phyloP scores from a whole-genome alignment of 2,888 invertebrate species.

The Dasysyrphus albostriatus region DNA sequence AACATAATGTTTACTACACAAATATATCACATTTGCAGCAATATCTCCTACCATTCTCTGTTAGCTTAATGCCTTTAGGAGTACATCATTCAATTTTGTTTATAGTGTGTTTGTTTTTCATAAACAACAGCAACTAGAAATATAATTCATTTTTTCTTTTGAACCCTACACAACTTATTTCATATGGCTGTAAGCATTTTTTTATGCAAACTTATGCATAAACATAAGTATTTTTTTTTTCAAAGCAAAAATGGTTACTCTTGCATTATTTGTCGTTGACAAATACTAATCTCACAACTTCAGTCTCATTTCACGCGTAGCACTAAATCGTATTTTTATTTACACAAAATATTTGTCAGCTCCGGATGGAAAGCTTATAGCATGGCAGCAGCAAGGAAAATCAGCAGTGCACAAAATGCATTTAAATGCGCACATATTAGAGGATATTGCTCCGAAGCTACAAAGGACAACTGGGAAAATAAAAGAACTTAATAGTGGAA shows the following conservation, averaged over 20 bases:
- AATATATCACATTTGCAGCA: background rate
- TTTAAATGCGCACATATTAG: conserved; percentile 58
- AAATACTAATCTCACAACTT: conserved; percentile 73
- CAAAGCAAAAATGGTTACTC: conserved; percentile 27
- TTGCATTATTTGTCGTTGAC: conserved; percentile 58
- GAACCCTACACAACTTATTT: conserved; percentile 28
- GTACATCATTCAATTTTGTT: conserved; percentile 1
- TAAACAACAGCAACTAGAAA: conserved; percentile 23
- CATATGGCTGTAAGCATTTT: conserved; percentile 29
- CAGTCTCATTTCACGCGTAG: conserved; percentile 55
- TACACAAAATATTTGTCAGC: conserved; percentile 64
- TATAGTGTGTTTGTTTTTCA: conserved; percentile 5
- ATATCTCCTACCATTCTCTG: background rate
- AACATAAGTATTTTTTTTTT: background rate
- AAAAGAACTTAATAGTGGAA: conserved; percentile 35
- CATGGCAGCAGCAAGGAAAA: background rate
- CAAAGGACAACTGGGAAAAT: conserved; percentile 30
- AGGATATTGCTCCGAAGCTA: conserved; percentile 59
- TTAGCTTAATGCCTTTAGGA: background rate
- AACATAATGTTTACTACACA: background rate
- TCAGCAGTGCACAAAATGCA: conserved; percentile 48
- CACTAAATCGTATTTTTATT: conserved; percentile 68
- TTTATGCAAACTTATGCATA: conserved; percentile 49
- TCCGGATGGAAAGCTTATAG: conserved; percentile 13
- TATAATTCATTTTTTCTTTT: background rate